Conservation (phyloP, 2,888 invertebrate genomes). For the Netelia inedita region DNA sequence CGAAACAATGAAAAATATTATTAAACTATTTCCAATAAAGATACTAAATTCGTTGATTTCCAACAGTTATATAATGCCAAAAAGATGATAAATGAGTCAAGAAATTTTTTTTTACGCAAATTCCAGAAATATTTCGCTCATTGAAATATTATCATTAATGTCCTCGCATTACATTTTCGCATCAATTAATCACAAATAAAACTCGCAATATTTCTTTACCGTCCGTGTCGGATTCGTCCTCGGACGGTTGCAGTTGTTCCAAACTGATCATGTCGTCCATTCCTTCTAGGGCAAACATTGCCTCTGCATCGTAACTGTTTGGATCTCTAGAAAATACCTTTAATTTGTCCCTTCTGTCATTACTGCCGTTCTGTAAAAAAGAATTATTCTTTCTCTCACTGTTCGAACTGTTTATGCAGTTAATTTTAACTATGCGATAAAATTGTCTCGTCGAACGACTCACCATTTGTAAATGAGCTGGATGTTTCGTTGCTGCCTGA, state of each 20-base stretch:
- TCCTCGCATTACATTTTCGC: too few relatives aligned
- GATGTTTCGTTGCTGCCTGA: constrained; percentile 72
- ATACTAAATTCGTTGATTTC: too few relatives aligned
- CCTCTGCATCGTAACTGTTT: constrained; percentile 88
- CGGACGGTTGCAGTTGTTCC: constrained; percentile 75
- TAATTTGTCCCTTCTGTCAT: constrained; percentile 72
- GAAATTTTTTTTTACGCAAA: too few relatives aligned
- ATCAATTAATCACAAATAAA: background rate
- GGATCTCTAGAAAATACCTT: constrained; percentile 72
- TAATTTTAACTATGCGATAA: background rate
- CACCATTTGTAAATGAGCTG: constrained; percentile 73
- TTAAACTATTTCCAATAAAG: too few relatives aligned
- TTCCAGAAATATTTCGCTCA: too few relatives aligned
- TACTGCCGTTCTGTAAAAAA: constrained; percentile 76
- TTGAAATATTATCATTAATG: too few relatives aligned
- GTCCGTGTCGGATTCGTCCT: constrained; percentile 90
- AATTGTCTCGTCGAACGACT: constrained; percentile 35
- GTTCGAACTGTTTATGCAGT: background rate
- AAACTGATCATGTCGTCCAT: constrained; percentile 86
- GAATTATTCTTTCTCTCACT: background rate
- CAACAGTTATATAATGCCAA: too few relatives aligned
- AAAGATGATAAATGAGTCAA: too few relatives aligned
- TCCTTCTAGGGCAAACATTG: constrained; percentile 92
- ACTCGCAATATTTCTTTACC: constrained; percentile 85
- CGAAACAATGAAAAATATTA: too few relatives aligned